Conservation (phyloP, 2,797 vertebrate species). For the Hemitrygon akajei region DNA sequence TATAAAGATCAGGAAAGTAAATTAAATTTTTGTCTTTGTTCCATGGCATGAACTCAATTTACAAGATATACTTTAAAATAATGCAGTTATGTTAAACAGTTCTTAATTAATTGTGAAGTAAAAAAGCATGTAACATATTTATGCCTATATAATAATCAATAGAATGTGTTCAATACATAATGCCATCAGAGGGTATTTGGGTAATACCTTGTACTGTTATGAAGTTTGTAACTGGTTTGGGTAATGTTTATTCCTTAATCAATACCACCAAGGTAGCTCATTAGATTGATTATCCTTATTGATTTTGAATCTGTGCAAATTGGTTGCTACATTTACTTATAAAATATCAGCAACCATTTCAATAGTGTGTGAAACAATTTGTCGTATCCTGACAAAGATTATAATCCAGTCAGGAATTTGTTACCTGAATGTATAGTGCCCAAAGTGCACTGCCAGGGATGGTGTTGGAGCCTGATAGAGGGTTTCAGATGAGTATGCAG, state of each 20-base stretch:
- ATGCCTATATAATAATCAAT: not conserved
- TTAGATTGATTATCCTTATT: not conserved
- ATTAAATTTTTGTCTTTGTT: not conserved
- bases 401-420: too few relatives aligned
- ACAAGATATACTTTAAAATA: not conserved
- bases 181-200: not conserved
- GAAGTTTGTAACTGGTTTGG: not conserved
- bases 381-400: not conserved
- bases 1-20: conserved; percentile 33
- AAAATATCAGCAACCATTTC: not conserved
- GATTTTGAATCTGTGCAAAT: not conserved
- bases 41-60: not conserved
- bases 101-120: not conserved
- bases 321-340: not conserved
- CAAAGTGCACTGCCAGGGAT: too few relatives aligned
- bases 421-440: too few relatives aligned
- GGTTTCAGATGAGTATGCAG: too few relatives aligned
- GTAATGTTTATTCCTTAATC: not conserved
- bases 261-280: not conserved
- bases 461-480: too few relatives aligned
- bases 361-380: not conserved
- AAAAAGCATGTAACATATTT: not conserved
- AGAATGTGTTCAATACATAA: not conserved
- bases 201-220: not conserved
- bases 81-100: not conserved